A percentile compares a stretch with the other conserved stretches of the same genome.
phyloP scores from a whole-genome alignment of 2,113 vertebrate genomes.

The Percopsis transmontana region DNA sequence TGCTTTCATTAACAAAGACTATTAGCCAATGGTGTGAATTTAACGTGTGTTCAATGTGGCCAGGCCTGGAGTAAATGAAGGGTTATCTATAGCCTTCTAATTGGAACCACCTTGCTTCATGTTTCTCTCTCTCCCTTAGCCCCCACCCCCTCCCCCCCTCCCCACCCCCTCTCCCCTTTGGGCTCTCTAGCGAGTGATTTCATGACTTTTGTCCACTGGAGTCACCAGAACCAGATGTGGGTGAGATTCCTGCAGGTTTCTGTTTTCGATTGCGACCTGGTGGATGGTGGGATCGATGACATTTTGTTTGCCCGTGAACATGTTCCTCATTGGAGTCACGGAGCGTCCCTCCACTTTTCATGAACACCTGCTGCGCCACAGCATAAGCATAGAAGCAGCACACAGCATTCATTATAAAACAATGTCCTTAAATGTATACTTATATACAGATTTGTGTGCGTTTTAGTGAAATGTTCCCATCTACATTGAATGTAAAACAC shows the following conservation, averaged over 20 bases:
- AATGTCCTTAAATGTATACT: background rate
- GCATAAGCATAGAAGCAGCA: too few species aligned
- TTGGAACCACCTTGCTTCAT: constrained; percentile 71
- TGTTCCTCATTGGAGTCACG: constrained; percentile 73
- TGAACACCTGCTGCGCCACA: constrained; percentile 64
- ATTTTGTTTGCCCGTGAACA: constrained; percentile 77
- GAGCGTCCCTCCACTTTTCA: constrained; percentile 57
- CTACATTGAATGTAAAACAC: too few species aligned
- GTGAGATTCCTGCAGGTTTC: constrained; percentile 66
- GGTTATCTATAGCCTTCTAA: constrained; percentile 78
- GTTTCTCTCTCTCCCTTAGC: constrained; percentile 2
- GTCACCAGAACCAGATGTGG: constrained; percentile 80
- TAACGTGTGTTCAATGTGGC: constrained; percentile 62
- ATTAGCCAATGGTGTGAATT: constrained; percentile 73
- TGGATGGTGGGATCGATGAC: constrained; percentile 70
- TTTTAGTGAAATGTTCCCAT: too few species aligned
- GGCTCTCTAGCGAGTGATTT: constrained; percentile 68
- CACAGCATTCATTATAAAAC: constrained; percentile 45
- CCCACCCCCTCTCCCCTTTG: background rate
- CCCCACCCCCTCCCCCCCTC: background rate
- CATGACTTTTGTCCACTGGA: constrained; percentile 71
- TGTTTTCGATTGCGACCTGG: constrained; percentile 65
- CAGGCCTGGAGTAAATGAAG: constrained; percentile 65
- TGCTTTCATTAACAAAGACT: constrained; percentile 66
- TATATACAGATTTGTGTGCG: too few species aligned